These are phyloP conservation scores for Acipenser oxyrinchus DNA, from an alignment of 2,797 vertebrate species.

Conservation along the genomic window DNA sequence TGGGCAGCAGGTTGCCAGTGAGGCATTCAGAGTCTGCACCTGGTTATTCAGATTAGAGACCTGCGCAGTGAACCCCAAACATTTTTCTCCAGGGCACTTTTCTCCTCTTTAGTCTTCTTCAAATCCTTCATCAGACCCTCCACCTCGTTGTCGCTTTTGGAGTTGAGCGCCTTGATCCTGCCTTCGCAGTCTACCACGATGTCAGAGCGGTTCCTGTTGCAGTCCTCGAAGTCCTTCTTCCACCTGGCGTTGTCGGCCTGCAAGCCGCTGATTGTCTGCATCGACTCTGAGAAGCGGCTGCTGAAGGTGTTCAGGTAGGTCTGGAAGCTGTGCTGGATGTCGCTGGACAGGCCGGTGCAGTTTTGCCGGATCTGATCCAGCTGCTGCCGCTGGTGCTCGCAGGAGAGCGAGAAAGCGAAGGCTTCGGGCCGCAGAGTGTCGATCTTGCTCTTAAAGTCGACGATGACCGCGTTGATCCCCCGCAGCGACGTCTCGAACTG, in stretches of 20 bases:
- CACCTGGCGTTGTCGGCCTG: constrained; percentile 43
- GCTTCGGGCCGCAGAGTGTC: constrained; percentile 52
- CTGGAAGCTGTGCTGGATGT: constrained; percentile 64
- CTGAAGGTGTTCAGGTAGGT: constrained; percentile 55
- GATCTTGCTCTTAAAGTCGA: constrained; percentile 43
- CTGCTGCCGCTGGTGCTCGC: constrained; percentile 46
- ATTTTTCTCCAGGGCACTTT: constrained; percentile 32
- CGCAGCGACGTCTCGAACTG: constrained; percentile 47
- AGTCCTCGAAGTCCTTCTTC: constrained; percentile 35
- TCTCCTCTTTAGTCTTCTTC: constrained; percentile 44
- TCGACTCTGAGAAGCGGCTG: constrained; percentile 49
- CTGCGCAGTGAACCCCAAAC: constrained; percentile 38
- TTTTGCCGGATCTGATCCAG: constrained; percentile 54
- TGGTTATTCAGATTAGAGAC: constrained; percentile 34
- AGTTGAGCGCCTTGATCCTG: constrained; percentile 31
- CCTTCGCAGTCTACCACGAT: neutral
- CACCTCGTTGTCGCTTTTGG: constrained; percentile 41
- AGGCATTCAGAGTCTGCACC: constrained; percentile 37
- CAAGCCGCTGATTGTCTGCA: constrained; percentile 43
- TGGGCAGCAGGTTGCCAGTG: constrained; percentile 32
- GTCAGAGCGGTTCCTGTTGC: constrained; percentile 19
- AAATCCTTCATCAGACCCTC: constrained; percentile 50
- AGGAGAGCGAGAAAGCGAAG: constrained; percentile 63
- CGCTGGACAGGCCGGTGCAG: constrained; percentile 61
- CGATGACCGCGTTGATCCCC: constrained; percentile 44